Base-by-base conservation (phyloP, 1,140 invertebrate genomes). In the Cotesia typhae region DNA sequence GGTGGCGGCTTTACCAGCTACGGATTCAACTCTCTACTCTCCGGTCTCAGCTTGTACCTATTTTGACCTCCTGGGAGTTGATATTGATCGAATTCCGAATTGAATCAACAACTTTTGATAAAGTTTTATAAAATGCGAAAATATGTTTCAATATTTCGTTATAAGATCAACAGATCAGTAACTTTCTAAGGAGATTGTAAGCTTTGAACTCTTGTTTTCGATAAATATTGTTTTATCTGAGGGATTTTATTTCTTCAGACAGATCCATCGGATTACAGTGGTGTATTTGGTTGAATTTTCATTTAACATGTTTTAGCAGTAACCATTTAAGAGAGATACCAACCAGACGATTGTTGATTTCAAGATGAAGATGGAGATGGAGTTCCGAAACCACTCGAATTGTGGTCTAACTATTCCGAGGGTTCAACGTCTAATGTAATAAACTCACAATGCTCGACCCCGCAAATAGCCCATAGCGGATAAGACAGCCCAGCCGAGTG, bases 361-460 rank as follows among this genome's bases (percentile, higher is more conserved):
- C 17, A 35, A 7, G 60, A 37, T 51, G 38, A 37, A 60, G 53
- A 37, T 28, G 60, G 9, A 7, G 60, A 37, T 51, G 17, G 51
- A 60, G 53, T 14, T 64, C 71, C 68, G 59, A 67, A 73, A 73
- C 63, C 71, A 75, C 68, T 75, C 65, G 70, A 61, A 47, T 47
- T 47, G 59, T 67, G 35, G 73, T 70, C 71, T 70, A 67, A 41
- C 67, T 63, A 68, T 47, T 47, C 41, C 5, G 41, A 47, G 41
- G 41, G 41, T 47, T 47, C 41, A 47, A 47, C 41, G 41, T 47
- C 71, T 75, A 75, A 75, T 75, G 74, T 73, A 75, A 75, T 75
- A 71, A 75, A 75, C 74, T 73, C 67, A n/a, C 57, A 60, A 70
- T 67, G 66, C 65, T 73, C 71, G 71, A 73, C 65, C 71, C 67